Conservation (phyloP, 2,888 invertebrate species). For the Allygus modestus region DNA sequence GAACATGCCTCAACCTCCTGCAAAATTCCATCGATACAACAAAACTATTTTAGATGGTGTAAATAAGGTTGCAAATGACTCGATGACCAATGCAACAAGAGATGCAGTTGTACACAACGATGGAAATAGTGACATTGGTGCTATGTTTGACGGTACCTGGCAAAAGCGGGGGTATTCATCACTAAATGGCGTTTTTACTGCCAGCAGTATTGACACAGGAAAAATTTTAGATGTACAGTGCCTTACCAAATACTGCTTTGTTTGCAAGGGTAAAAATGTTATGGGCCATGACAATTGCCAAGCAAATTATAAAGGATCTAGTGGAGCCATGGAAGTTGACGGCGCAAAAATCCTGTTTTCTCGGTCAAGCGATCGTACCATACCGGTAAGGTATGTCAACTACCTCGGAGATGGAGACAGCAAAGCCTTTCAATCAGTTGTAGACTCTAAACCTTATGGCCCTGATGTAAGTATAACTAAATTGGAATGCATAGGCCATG, state of each 20-base stretch:
- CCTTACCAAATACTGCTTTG: not conserved
- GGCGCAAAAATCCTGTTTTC: slow-evolving; percentile 58
- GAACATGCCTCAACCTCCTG: no score
- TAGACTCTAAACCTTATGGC: slow-evolving; percentile 47
- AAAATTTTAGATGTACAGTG: slow-evolving; percentile 22
- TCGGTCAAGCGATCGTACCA: slow-evolving; percentile 22
- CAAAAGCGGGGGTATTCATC: no score
- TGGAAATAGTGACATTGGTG: no score
- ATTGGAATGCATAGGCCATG: slow-evolving; percentile 57
- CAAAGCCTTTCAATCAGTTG: slow-evolving; percentile 49
- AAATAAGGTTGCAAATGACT: no score
- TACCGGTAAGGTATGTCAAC: slow-evolving; percentile 50
- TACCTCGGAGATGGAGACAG: slow-evolving; percentile 65
- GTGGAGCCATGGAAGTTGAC: no score
- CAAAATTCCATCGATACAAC: no score
- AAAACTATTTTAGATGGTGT: no score
- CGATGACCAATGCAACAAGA: slow-evolving; percentile 23
- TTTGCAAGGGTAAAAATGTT: not conserved
- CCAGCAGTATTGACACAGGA: slow-evolving; percentile 24
- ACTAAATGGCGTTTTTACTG: no score
- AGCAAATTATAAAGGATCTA: slow-evolving; percentile 10
- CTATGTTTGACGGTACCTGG: no score
- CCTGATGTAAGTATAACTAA: slow-evolving; percentile 17
- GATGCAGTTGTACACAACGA: no score
- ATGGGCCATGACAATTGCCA: slow-evolving; percentile 4